Percentiles rank a stretch among this genome's conserved stretches.
Conservation (phyloP, 2,888 invertebrate species). For the Ophion costatus region DNA sequence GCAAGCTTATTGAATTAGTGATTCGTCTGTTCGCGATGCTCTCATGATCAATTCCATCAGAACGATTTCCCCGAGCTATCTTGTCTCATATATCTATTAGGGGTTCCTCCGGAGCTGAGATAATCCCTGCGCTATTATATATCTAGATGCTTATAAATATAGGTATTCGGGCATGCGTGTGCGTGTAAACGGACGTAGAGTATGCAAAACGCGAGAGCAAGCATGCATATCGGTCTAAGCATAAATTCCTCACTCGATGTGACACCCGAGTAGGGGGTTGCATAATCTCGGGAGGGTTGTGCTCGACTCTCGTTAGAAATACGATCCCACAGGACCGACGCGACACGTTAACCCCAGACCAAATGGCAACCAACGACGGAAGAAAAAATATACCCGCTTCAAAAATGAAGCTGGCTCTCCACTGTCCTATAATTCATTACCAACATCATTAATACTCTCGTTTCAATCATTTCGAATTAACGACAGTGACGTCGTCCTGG, state of each 20-base stretch:
- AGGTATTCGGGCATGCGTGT: not conserved
- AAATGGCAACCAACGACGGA: not conserved
- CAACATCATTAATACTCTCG: not conserved
- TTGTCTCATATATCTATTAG: conserved; percentile 16
- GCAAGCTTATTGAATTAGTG: not conserved
- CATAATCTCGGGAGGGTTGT: conserved; percentile 76
- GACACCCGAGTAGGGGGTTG: conserved; percentile 75
- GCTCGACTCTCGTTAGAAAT: conserved; percentile 76
- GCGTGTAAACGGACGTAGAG: conserved; percentile 40
- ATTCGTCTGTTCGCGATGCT: not conserved
- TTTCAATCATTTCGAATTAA: not conserved
- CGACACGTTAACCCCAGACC: conserved; percentile 27
- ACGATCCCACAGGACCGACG: conserved; percentile 49
- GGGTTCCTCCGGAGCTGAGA: conserved; percentile 6
- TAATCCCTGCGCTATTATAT: not conserved
- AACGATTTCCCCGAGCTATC: conserved; percentile 26
- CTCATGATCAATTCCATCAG: conserved; percentile 3
- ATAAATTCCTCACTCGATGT: conserved; percentile 82
- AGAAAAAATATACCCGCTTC: not conserved
- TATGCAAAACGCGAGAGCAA: conserved; percentile 61
- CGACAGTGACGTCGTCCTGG: no score
- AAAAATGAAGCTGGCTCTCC: not conserved
- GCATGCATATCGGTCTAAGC: conserved; percentile 81
- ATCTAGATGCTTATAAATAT: conserved; percentile 13
- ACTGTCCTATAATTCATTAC: not conserved